Evolutionary conservation across 2,113 vertebrate genomes (phyloP), one percentile per base, ranked within the genome.

Genomic region (Sylvietta virens): DNA sequence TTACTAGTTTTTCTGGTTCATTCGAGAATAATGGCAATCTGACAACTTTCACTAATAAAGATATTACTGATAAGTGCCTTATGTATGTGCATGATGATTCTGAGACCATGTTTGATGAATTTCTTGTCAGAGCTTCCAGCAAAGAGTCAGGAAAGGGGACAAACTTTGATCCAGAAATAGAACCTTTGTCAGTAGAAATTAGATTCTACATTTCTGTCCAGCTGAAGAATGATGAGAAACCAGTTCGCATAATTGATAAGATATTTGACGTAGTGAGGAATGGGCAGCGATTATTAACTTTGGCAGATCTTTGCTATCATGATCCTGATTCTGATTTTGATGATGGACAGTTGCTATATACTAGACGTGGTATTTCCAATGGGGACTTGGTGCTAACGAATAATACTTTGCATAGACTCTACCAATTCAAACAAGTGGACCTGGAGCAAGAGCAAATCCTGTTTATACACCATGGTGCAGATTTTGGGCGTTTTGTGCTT

Each of bases 141-240:
- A 96, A 60, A 61, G 91, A 94, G 56, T 96, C 85, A 23, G 95
- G 93, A 40, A 91, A 97, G 31, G 48, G 13, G 54, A 11, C 5
- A 6, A 56, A 40, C 50, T 47, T 92, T 30, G 81, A 96, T 57
- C 27, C 73, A 30, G 97, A 97, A 42, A 69, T 85, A 21, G 97
- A 98, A 14, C 40, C 94, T 65, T 90, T 97, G 56, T 97, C 98
- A 74, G 92, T 98, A 90, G 98, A 98, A 88, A 98, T 98, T 40
- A 92, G 48, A 31, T 99, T 99, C 83, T 98, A 80, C 73, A 86
- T 99, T 86, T 98, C 98, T 28, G 82, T 99, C 81, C 97, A 98
- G n/a, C 83, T 99, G 26, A 97, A 98, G 79, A 99, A 99, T 91
- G 99, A 99, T 91, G 98, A 99, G 84, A 99, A 99, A 88, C 99